Percentiles rank a stretch among this genome's conserved stretches.
Conservation (phyloP, 1,140 invertebrate genomes). For the Orchestia grillus region DNA sequence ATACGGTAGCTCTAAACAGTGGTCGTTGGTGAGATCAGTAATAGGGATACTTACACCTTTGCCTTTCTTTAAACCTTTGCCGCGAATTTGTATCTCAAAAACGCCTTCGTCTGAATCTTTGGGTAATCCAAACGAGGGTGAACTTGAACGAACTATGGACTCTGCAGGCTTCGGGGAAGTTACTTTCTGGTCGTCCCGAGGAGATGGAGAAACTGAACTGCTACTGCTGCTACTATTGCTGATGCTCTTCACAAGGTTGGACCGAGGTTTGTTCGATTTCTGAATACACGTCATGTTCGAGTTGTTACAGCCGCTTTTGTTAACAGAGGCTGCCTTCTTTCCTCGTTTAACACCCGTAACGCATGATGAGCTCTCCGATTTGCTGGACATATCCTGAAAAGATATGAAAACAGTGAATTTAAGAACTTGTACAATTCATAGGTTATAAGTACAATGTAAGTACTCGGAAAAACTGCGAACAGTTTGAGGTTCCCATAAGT, state of each 20-base stretch:
- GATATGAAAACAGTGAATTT: not conserved
- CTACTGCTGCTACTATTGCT: slow-evolving; percentile 39
- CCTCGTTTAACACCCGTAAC: not conserved
- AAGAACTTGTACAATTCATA: too few relatives aligned
- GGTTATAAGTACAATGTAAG: too few relatives aligned
- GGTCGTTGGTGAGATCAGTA: not conserved
- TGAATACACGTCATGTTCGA: not conserved
- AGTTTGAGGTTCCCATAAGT: too few relatives aligned
- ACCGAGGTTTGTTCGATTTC: not conserved
- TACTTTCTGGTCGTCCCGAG: not conserved
- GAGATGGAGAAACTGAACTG: slow-evolving; percentile 26
- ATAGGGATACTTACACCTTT: slow-evolving; percentile 22
- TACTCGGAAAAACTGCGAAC: too few relatives aligned
- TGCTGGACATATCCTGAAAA: slow-evolving; percentile 16
- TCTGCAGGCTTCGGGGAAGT: not conserved
- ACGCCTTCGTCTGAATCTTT: slow-evolving; percentile 19
- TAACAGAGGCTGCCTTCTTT: not conserved
- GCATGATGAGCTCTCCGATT: slow-evolving; percentile 30
- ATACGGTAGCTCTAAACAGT: slow-evolving; percentile 41
- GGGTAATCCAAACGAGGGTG: not conserved
- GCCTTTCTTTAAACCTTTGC: slow-evolving; percentile 31
- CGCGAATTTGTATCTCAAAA: slow-evolving; percentile 37
- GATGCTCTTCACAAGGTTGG: not conserved
- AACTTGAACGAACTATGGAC: not conserved
- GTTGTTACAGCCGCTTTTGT: not conserved